These are phyloP conservation scores for Larimichthys crocea DNA, from an alignment of 2,113 vertebrate genomes.

Conservation along the genomic window DNA sequence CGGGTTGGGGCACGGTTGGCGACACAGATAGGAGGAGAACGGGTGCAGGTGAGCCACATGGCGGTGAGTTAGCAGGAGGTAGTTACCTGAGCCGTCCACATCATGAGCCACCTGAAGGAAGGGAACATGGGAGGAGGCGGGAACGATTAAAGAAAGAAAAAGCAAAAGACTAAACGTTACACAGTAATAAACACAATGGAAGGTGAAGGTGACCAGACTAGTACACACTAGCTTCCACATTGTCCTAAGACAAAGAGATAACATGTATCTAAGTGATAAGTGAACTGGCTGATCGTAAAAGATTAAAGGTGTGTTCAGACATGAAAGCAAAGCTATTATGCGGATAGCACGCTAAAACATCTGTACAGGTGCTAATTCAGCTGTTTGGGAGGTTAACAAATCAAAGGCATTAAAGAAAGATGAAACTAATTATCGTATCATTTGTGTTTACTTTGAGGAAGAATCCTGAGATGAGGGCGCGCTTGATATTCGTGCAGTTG, in stretches of 20 bases:
- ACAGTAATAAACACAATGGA: background rate
- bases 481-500: constrained; percentile 91
- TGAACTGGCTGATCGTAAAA: too few species aligned
- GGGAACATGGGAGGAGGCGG: background rate
- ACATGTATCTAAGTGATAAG: too few species aligned
- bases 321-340: too few species aligned
- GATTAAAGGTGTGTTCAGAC: too few species aligned
- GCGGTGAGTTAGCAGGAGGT: constrained; percentile 90
- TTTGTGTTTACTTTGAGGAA: constrained; percentile 90
- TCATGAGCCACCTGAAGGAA: constrained; percentile 88
- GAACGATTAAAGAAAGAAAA: background rate
- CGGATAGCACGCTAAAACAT: too few species aligned
- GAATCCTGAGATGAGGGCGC: constrained; percentile 94
- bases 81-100: constrained; percentile 92
- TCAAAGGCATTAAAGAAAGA: background rate
- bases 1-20: constrained; percentile 85
- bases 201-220: background rate
- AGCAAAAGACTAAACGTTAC: background rate
- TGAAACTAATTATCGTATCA: background rate
- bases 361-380: too few species aligned
- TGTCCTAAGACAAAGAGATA: background rate
- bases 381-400: background rate
- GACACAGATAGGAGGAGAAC: constrained; percentile 88
- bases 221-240: background rate
- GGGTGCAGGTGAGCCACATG: constrained; percentile 93